These are phyloP conservation scores for Graphium colonna DNA, from an alignment of 2,888 invertebrate genomes.

Conservation along the genomic window DNA sequence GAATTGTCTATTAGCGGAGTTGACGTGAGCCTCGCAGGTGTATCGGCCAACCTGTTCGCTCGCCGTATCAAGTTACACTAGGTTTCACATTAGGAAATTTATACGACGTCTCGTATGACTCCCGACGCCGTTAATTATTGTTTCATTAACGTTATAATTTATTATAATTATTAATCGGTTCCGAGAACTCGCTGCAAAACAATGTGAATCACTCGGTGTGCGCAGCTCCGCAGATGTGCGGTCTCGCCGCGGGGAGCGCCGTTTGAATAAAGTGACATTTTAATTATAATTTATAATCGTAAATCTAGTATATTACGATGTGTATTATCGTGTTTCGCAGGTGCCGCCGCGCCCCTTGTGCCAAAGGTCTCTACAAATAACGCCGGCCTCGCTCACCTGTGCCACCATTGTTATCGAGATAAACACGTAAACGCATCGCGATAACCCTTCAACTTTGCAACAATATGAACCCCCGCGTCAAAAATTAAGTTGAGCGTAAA, in stretches of 20 bases:
- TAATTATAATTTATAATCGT: constrained; percentile 65
- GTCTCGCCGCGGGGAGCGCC: constrained; percentile 58
- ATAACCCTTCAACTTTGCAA: constrained; percentile 16
- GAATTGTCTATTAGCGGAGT: constrained; percentile 62
- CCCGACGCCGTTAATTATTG: constrained; percentile 72
- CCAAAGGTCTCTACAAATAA: constrained; percentile 54
- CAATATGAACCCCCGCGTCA: not conserved
- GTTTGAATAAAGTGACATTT: constrained; percentile 76
- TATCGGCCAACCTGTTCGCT: constrained; percentile 59
- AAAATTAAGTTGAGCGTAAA: no score
- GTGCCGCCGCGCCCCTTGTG: constrained; percentile 46
- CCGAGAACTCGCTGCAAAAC: constrained; percentile 73
- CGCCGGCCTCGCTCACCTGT: constrained; percentile 38
- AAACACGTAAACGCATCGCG: constrained; percentile 2
- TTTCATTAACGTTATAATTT: constrained; percentile 73
- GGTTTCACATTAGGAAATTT: constrained; percentile 79
- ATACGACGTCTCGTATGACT: constrained; percentile 75
- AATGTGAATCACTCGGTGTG: constrained; percentile 71
- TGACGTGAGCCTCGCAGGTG: constrained; percentile 65
- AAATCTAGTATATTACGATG: constrained; percentile 65
- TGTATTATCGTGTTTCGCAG: constrained; percentile 53
- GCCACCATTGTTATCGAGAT: not conserved
- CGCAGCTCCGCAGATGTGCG: constrained; percentile 49
- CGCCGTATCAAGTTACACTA: constrained; percentile 68
- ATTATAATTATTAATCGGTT: constrained; percentile 72